phyloP scores from a whole-genome alignment of 2,113 vertebrate species.

The Poecile atricapillus region DNA sequence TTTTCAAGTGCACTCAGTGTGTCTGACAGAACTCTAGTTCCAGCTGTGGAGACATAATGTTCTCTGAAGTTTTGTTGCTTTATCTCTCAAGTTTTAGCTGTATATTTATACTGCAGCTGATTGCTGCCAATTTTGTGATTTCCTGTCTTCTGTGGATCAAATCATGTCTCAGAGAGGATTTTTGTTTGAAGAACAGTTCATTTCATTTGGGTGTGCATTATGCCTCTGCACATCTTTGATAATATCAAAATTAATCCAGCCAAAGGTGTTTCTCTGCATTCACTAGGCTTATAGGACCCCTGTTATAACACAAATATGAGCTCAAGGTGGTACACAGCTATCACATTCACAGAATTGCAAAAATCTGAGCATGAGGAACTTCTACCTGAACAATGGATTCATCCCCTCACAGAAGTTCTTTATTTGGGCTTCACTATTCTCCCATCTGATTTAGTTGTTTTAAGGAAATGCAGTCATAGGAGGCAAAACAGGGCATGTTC shows the following conservation, averaged over 20 bases:
- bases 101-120: background rate
- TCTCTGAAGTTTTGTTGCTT: slow-evolving; percentile 18
- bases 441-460: background rate
- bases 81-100: background rate
- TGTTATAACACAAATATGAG: background rate
- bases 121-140: background rate
- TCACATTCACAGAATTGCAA: background rate
- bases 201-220: background rate
- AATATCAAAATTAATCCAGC: background rate
- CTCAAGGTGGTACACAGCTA: background rate
- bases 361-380: background rate
- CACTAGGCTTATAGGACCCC: background rate
- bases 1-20: background rate
- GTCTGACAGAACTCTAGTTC: background rate
- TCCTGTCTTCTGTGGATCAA: background rate
- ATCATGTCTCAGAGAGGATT: background rate
- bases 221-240: background rate
- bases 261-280: background rate
- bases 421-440: background rate
- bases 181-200: background rate
- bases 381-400: background rate
- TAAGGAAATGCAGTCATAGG: background rate
- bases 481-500: background rate
- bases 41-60: background rate
- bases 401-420: background rate